These are phyloP conservation scores for Ammodytes dubius DNA, from an alignment of 2,113 vertebrate genomes.

Conservation along the genomic window DNA sequence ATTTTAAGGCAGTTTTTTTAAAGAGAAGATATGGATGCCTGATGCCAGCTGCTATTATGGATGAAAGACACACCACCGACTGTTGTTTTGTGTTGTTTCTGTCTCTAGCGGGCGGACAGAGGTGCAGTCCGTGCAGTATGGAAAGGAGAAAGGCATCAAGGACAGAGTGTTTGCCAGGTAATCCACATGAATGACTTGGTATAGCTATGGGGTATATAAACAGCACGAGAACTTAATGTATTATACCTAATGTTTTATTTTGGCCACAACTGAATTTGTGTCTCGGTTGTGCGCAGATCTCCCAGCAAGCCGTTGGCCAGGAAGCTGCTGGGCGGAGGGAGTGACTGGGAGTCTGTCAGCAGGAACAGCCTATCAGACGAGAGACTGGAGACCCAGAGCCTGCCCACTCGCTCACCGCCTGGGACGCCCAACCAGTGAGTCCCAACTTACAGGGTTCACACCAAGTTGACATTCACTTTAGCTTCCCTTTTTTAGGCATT, in stretches of 20 bases:
- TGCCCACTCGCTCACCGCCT: constrained; percentile 96
- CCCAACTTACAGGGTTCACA: neutral
- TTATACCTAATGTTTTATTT: neutral
- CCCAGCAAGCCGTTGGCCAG: constrained; percentile 95
- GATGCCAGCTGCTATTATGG: no score
- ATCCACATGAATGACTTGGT: constrained; percentile 15
- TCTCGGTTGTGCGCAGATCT: constrained; percentile 84
- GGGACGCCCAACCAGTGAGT: constrained; percentile 98
- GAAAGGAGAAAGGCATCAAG: constrained; percentile 98
- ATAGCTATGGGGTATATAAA: neutral
- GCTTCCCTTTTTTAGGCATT: neutral
- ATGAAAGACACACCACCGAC: neutral
- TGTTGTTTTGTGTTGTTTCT: constrained; percentile 60
- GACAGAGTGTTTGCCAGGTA: constrained; percentile 98
- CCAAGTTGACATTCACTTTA: neutral
- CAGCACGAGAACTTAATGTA: neutral
- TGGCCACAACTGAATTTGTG: neutral
- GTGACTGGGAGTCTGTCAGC: constrained; percentile 96
- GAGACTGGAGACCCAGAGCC: constrained; percentile 96
- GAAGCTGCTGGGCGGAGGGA: constrained; percentile 90
- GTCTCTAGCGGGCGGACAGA: constrained; percentile 94
- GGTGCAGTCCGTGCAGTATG: constrained; percentile 98
- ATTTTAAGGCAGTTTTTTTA: neutral
- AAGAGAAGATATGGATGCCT: neutral
- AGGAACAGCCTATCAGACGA: constrained; percentile 96